Conservation (phyloP, 1,140 invertebrate species). For the Globodera rostochiensis region DNA sequence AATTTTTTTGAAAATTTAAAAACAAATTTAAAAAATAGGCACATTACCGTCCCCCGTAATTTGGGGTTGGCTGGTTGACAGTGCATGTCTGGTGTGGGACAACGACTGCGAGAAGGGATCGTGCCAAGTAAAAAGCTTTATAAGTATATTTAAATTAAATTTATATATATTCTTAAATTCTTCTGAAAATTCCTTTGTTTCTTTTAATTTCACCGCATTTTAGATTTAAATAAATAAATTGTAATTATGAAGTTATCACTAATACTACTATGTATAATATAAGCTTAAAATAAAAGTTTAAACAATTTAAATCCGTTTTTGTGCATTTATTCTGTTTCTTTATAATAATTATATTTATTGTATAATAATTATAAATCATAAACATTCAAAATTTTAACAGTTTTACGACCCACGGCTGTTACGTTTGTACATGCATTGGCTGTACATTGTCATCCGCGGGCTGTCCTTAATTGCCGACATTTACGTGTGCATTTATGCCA, state of each 20-base stretch:
- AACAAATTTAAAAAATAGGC: conserved; percentile 19
- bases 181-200: no score
- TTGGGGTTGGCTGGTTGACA: conserved; percentile 66
- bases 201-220: no score
- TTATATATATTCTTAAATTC: no score
- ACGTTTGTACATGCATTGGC: conserved; percentile 29
- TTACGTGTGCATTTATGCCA: conserved; percentile 35
- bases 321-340: neutral
- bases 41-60: conserved; percentile 67
- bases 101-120: conserved; percentile 60
- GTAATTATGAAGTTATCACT: neutral
- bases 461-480: conserved; percentile 33
- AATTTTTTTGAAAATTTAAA: neutral
- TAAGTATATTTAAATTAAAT: no score
- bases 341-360: conserved; percentile 4
- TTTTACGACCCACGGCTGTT: conserved; percentile 14
- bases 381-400: conserved; percentile 4
- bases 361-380: conserved; percentile 7
- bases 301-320: neutral
- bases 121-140: conserved; percentile 57
- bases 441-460: conserved; percentile 28
- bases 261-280: neutral
- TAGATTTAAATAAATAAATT: neutral
- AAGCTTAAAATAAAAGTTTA: neutral
- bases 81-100: conserved; percentile 66